Evolutionary conservation across 2,113 vertebrate species (phyloP).

Genomic region (Menura novaehollandiae): DNA sequence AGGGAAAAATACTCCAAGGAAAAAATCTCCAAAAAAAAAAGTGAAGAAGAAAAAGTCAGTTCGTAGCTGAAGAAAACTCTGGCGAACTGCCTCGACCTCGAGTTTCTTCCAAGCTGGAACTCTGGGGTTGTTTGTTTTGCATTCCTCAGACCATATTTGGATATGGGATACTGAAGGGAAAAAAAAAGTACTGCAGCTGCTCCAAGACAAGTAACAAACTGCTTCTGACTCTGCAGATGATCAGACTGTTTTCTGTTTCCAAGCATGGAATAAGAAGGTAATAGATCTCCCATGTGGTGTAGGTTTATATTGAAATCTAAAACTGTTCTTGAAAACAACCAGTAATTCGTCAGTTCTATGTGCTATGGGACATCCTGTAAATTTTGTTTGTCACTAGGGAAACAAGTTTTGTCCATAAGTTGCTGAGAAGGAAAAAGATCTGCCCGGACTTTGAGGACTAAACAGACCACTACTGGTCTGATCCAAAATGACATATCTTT

Average conservation of each 20-base stretch:
- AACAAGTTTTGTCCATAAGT: not conserved
- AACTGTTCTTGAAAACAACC: not conserved
- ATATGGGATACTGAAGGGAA: no score
- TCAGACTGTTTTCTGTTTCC: not conserved
- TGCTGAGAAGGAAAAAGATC: not conserved
- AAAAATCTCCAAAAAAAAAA: no score
- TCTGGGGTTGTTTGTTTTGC: no score
- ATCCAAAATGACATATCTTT: not conserved
- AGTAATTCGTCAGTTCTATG: not conserved
- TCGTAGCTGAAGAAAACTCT: no score
- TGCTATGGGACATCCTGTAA: not conserved
- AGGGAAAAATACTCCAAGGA: no score
- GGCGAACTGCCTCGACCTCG: no score
- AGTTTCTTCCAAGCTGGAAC: no score
- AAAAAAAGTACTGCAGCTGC: no score
- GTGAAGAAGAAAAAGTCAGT: no score
- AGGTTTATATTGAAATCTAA: not conserved
- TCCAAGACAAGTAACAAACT: no score
- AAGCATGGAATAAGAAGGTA: not conserved
- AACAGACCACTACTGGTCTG: not conserved
- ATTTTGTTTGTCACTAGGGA: not conserved
- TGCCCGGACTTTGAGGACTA: not conserved
- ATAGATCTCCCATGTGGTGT: not conserved
- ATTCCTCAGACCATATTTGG: no score
- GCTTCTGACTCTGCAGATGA: not conserved